Evolutionary conservation across 1,140 invertebrate genomes (phyloP).

Genomic region (Whitmania pigra): DNA sequence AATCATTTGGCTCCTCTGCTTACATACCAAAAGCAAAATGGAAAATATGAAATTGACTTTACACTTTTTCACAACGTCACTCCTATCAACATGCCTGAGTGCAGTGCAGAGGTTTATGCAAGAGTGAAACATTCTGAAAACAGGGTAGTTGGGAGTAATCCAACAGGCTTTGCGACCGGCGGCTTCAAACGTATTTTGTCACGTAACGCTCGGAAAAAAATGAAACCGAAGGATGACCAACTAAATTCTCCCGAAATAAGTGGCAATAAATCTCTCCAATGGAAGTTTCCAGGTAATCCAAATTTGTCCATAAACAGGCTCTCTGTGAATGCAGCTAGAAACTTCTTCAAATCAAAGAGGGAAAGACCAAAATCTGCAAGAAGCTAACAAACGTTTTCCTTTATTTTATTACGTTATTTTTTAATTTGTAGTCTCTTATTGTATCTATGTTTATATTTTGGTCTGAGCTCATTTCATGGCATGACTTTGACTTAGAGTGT

Average conservation of each 20-base stretch:
- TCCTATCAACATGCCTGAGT: slow-evolving; percentile 17
- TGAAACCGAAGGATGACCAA: not conserved
- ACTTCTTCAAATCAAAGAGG: too few relatives aligned
- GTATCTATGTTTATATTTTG: too few relatives aligned
- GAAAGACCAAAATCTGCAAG: too few relatives aligned
- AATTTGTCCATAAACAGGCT: too few relatives aligned
- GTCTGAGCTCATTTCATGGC: too few relatives aligned
- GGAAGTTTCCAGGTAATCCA: not conserved
- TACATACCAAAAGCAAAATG: slow-evolving; percentile 69
- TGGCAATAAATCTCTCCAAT: not conserved
- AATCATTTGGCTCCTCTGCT: slow-evolving; percentile 50
- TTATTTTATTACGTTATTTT: too few relatives aligned
- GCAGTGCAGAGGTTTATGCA: slow-evolving; percentile 16
- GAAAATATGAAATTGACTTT: slow-evolving; percentile 81
- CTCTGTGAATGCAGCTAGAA: too few relatives aligned
- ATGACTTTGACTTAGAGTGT: too few relatives aligned
- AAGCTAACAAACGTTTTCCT: too few relatives aligned
- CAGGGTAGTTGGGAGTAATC: not conserved
- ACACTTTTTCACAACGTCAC: slow-evolving; percentile 74
- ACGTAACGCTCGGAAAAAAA: not conserved
- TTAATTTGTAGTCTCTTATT: too few relatives aligned
- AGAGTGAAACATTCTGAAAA: not conserved
- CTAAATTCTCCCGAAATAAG: not conserved
- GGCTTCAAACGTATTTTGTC: not conserved
- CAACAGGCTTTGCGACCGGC: not conserved